These are phyloP conservation scores for Trissonchulus sp. DNA, from an alignment of 2,888 invertebrate species.

Conservation along the genomic window DNA sequence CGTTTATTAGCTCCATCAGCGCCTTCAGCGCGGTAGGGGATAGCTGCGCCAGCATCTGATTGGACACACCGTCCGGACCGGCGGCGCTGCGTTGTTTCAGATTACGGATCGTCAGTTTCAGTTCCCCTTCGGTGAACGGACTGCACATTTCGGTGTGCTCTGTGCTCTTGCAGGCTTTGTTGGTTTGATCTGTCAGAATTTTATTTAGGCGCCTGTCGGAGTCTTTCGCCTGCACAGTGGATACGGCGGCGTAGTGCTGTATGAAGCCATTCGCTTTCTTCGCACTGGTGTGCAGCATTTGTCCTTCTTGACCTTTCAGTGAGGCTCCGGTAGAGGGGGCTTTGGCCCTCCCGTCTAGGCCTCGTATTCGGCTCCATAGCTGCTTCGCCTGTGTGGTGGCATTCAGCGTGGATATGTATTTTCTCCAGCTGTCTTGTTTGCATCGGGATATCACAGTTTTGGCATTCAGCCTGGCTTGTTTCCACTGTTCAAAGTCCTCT, in stretches of 20 bases:
- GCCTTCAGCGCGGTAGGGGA: background rate
- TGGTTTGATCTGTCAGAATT: background rate
- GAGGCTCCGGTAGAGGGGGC: background rate
- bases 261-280: constrained; percentile 10
- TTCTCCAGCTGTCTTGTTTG: background rate
- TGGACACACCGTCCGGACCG: constrained; percentile 11
- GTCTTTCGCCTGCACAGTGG: background rate
- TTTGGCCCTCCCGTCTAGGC: background rate
- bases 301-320: background rate
- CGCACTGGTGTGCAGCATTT: background rate
- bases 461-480: background rate
- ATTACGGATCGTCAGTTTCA: background rate
- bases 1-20: background rate
- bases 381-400: background rate
- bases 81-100: background rate
- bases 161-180: background rate
- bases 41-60: background rate
- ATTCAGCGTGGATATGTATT: background rate
- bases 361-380: background rate
- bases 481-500: background rate
- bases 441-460: background rate
- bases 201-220: background rate
- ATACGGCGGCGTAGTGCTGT: background rate
- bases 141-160: constrained; percentile 1
- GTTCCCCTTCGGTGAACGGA: background rate